Evolutionary conservation across 2,797 vertebrate species (phyloP), one percentile per base, ranked within the genome.

Genomic region (Zonotrichia albicollis): DNA sequence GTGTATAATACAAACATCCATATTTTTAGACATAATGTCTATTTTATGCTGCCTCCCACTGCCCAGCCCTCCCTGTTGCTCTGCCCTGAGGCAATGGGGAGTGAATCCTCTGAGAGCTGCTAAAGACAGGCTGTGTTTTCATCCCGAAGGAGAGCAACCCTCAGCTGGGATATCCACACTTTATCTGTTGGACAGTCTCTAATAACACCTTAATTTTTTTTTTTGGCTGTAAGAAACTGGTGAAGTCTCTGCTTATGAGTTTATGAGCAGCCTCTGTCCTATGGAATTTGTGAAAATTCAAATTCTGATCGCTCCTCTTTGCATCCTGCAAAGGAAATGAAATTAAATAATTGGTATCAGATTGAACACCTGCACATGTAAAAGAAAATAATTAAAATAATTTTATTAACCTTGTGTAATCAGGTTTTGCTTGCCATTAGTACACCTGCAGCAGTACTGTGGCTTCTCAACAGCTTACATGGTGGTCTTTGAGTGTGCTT

Each of bases 1-100:
- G 6, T 30, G 5, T 46, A 9, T 14, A 34, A 22, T 6, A 26
- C 0, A 0, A 64, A 57, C 21, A 34, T 8, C 9, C 16, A 2
- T 50, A 13, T 25, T 67, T 54, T 45, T 61, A 46, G 34, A 62
- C 50, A 38, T 34, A n/a, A 58, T 29, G 6, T 5, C 1, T 38
- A 3, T 84, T 84, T 87, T 48, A 34, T 45, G 38, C 67, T 50
- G 10, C 32, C 14, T 88, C 23, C 55, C 6, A 2, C 36, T 32
- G 48, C 11, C 25, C 48, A 50, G 30, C 40, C 26, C 11, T 71
- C 11, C 40, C 26, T 42, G 5, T 13, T 36, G 22, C 34, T 67
- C 32, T 79, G 60, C 40, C 45, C 45, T 1, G 7, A 38, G 51
- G 30, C 50, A 13, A 10, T 46, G 27, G 36, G 26, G 21, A 21